Evolutionary conservation across 2,888 invertebrate species (phyloP).

Genomic region (Eristalinus sepulchralis): DNA sequence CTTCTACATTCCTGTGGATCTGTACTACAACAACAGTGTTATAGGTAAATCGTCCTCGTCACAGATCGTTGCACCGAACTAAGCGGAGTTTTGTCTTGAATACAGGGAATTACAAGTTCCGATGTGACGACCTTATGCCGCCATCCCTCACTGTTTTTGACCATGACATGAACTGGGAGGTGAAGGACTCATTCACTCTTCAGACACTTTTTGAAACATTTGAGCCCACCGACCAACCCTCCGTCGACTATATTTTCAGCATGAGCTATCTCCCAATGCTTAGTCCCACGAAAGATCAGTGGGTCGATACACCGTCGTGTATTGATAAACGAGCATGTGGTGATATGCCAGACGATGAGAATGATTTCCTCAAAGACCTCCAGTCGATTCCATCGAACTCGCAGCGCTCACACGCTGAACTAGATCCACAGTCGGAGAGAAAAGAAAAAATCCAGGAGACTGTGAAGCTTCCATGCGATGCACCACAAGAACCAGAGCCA

Average conservation of each 20-base stretch:
- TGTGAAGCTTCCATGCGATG: not conserved
- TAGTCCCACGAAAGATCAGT: constrained; percentile 63
- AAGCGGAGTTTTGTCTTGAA: not conserved
- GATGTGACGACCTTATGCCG: constrained; percentile 24
- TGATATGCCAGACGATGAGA: constrained; percentile 41
- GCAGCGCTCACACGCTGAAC: not conserved
- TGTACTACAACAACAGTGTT: constrained; percentile 79
- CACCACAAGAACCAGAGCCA: not conserved
- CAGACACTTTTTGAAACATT: constrained; percentile 39
- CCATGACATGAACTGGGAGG: constrained; percentile 18
- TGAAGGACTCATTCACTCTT: constrained; percentile 36
- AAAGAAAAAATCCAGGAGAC: not conserved
- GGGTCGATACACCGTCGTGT: not conserved
- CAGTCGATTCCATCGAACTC: constrained; percentile 21
- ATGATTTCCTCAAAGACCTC: constrained; percentile 50
- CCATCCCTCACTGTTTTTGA: constrained; percentile 21
- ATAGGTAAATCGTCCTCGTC: constrained; percentile 76
- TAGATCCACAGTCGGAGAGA: not conserved
- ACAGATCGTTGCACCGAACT: not conserved
- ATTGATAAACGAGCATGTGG: constrained; percentile 70
- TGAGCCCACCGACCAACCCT: constrained; percentile 25
- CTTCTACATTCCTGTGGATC: constrained; percentile 81
- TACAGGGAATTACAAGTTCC: constrained; percentile 48
- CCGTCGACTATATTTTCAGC: constrained; percentile 34
- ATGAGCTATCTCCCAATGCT: constrained; percentile 72